Conservation (phyloP, 2,797 vertebrate species). For the Scolopax rusticola region DNA sequence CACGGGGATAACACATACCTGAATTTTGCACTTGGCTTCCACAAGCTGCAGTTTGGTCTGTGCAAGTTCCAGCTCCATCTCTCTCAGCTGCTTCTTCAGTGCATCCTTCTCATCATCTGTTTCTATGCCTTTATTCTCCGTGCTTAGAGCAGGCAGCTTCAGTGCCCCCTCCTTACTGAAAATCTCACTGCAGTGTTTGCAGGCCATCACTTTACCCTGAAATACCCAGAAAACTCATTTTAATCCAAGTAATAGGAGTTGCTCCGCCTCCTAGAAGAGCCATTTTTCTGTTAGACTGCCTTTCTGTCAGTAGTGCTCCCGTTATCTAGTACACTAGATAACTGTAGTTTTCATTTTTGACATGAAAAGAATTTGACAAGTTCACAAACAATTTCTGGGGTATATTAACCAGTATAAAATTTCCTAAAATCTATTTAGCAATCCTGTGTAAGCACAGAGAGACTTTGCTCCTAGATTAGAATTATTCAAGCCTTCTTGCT, state of each 20-base stretch:
- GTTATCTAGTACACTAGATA: neutral
- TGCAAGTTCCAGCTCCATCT: constrained; percentile 96
- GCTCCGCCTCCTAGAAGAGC: neutral
- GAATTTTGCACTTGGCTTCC: constrained; percentile 98
- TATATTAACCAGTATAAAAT: neutral
- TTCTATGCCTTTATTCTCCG: constrained; percentile 79
- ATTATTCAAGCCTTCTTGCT: neutral
- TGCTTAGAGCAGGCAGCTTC: constrained; percentile 79
- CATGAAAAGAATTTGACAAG: neutral
- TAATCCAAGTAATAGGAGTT: neutral
- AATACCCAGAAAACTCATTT: constrained; percentile 50
- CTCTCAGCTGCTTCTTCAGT: constrained; percentile 93
- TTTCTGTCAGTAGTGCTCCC: neutral
- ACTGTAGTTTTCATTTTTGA: neutral
- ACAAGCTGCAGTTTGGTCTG: constrained; percentile 99
- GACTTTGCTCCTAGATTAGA: neutral
- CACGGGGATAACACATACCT: constrained; percentile 80
- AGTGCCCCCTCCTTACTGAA: constrained; percentile 91
- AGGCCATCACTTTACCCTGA: constrained; percentile 93
- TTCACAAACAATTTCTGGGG: neutral
- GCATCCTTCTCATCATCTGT: constrained; percentile 93
- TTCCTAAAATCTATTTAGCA: neutral
- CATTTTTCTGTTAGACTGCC: neutral
- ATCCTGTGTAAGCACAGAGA: neutral
- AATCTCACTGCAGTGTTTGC: constrained; percentile 93